Percentiles rank a stretch among this genome's conserved stretches.
phyloP scores from a whole-genome alignment of 2,888 invertebrate species.

The Prosapia bicincta region DNA sequence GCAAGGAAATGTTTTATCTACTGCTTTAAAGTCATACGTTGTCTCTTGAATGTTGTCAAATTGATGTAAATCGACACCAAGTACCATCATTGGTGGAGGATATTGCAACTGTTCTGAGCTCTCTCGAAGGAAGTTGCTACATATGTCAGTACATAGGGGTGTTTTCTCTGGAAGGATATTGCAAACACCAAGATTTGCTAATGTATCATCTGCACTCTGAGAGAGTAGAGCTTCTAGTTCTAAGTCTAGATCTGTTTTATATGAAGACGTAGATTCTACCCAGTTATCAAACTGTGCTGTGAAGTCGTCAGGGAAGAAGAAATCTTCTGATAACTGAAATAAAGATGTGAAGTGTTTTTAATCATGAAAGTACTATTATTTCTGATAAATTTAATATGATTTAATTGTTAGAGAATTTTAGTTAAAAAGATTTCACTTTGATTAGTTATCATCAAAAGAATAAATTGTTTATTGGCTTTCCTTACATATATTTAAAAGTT shows the following conservation, averaged over 20 bases:
- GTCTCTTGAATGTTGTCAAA: constrained; percentile 42
- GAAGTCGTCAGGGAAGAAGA: background rate
- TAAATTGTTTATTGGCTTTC: too few species aligned
- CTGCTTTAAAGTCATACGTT: constrained; percentile 29
- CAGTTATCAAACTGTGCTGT: background rate
- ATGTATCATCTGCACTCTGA: constrained; percentile 14
- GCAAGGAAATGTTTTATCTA: constrained; percentile 57
- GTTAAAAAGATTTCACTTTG: too few species aligned
- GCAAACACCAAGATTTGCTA: background rate
- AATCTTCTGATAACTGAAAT: background rate
- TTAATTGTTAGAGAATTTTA: too few species aligned
- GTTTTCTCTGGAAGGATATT: constrained; percentile 54
- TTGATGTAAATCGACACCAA: constrained; percentile 47
- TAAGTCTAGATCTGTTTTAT: background rate
- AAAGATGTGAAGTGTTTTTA: too few species aligned
- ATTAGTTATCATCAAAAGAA: too few species aligned
- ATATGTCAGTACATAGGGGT: constrained; percentile 53
- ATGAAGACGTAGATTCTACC: background rate
- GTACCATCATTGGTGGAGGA: constrained; percentile 46
- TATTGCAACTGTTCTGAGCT: constrained; percentile 46
- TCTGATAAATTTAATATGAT: too few species aligned
- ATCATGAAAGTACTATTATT: too few species aligned
- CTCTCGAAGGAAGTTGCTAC: constrained; percentile 45
- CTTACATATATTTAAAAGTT: too few species aligned
- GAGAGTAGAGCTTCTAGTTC: constrained; percentile 15